Evolutionary conservation across 1,140 invertebrate genomes (phyloP).

Genomic region (Doryteuthis pealeii): DNA sequence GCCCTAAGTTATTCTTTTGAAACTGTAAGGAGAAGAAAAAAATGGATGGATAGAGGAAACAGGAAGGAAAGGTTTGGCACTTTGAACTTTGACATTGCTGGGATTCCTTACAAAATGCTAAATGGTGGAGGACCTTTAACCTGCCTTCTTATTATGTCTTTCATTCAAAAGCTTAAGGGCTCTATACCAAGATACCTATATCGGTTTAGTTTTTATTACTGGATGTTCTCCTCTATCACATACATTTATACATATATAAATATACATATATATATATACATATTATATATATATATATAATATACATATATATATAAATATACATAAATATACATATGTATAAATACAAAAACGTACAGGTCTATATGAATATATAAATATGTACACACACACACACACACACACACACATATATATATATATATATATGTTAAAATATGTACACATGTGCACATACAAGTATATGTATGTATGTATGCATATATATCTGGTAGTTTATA

Average conservation of each 20-base stretch:
- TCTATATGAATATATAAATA: not conserved
- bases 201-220: too few species aligned
- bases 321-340: not conserved
- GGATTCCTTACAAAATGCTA: too few species aligned
- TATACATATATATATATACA: not conserved
- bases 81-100: too few species aligned
- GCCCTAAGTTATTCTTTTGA: too few species aligned
- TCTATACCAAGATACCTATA: too few species aligned
- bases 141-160: too few species aligned
- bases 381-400: not conserved
- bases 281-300: constrained; percentile 3
- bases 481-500: not conserved
- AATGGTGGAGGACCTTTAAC: too few species aligned
- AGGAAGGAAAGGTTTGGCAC: too few species aligned
- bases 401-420: not conserved
- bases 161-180: too few species aligned
- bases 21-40: too few species aligned
- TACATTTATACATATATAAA: not conserved
- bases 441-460: not conserved
- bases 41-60: too few species aligned
- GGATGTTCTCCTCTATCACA: not conserved
- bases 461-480: not conserved
- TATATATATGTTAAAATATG: not conserved
- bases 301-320: constrained; percentile 3
- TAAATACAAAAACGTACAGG: not conserved